Conservation (phyloP, 2,888 invertebrate genomes). For the Odiellus spinosus region DNA sequence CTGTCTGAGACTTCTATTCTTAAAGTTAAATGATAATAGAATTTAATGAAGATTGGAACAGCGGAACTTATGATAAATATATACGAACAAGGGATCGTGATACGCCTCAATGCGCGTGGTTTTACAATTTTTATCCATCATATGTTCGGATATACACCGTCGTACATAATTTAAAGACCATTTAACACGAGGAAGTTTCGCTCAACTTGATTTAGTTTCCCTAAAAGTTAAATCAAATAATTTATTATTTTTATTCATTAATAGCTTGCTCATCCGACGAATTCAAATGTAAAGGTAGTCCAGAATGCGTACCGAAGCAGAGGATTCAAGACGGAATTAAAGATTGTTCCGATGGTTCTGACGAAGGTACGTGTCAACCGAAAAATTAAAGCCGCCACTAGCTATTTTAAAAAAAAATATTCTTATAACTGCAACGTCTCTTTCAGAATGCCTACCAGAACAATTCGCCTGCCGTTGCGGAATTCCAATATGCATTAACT, state of each 20-base stretch:
- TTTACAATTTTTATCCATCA: no score
- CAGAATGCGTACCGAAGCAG: conserved; percentile 28
- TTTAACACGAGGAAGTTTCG: no score
- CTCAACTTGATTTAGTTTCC: no score
- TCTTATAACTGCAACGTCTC: conserved; percentile 1
- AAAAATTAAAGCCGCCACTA: background rate
- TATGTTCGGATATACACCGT: no score
- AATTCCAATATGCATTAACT: conserved; percentile 30
- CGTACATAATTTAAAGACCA: no score
- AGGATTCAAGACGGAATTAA: conserved; percentile 30
- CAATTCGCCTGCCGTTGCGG: conserved; percentile 34
- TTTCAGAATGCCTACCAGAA: conserved; percentile 29
- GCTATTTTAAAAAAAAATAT: background rate
- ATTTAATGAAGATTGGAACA: no score
- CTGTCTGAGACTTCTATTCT: no score
- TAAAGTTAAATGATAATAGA: no score
- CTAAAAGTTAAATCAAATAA: no score
- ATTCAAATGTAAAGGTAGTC: conserved; percentile 12
- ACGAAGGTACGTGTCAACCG: conserved; percentile 27
- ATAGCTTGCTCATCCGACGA: background rate
- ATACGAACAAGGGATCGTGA: no score
- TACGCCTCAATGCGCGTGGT: no score
- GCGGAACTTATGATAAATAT: no score
- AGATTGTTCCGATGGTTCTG: conserved; percentile 34
- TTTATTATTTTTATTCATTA: background rate